These are phyloP conservation scores for Lepidonotus clava DNA, from an alignment of 2,888 invertebrate genomes.

Conservation along the genomic window DNA sequence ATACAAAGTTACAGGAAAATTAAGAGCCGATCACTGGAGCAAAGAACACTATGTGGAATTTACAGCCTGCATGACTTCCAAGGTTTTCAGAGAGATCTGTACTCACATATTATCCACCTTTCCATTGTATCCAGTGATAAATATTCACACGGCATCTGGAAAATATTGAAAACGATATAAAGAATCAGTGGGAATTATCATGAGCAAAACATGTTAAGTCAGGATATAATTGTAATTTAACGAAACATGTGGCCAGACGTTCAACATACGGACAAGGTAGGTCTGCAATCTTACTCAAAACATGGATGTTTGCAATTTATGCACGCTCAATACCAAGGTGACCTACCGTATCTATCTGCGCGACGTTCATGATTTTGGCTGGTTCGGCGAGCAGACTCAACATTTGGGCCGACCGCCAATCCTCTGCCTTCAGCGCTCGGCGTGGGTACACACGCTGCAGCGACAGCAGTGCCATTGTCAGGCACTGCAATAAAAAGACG, in stretches of 20 bases:
- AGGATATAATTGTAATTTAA: no score
- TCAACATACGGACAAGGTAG: neutral
- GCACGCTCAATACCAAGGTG: neutral
- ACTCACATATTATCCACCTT: slow-evolving; percentile 94
- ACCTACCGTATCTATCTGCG: slow-evolving; percentile 90
- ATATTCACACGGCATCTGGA: slow-evolving; percentile 96
- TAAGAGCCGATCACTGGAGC: no score
- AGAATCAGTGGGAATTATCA: neutral
- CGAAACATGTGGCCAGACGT: neutral
- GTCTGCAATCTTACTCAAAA: neutral
- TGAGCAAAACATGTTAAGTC: no score
- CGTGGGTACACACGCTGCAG: slow-evolving; percentile 92
- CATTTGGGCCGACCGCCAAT: slow-evolving; percentile 88
- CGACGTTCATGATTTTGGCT: slow-evolving; percentile 94
- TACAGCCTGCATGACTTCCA: no score
- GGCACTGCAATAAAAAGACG: slow-evolving; percentile 62
- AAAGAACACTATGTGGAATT: no score
- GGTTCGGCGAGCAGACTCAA: slow-evolving; percentile 95
- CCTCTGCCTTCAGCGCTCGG: slow-evolving; percentile 94
- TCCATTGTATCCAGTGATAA: slow-evolving; percentile 97
- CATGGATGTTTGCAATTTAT: no score
- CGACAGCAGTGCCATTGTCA: slow-evolving; percentile 93
- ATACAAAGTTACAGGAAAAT: no score
- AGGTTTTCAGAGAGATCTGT: no score
- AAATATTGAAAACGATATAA: neutral